Evolutionary conservation across 2,888 invertebrate genomes (phyloP), one percentile per base, ranked within the genome.

Genomic region (Apotomis capreana): DNA sequence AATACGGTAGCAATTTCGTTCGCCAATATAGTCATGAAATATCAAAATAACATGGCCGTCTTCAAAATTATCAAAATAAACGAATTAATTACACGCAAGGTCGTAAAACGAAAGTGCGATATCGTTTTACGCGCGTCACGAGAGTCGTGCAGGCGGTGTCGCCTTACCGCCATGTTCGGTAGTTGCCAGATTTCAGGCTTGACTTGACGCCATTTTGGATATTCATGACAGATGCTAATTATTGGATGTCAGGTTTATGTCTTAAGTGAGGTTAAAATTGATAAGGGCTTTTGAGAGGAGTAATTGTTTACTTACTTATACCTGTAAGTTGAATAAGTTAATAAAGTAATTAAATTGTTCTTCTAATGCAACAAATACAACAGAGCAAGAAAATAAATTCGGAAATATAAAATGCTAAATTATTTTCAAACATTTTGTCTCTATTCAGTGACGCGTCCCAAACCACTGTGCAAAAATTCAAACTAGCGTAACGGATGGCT

Each of bases 141-240:
- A 74, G 67, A 68, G 76, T 73, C 78, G 80, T 82, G 83, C 78
- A 78, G 58, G 67, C 12, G 57, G 76, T 81, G 80, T 84, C 80
- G 68, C 71, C 79, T 85, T 82, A 77, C 84, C 68, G 62, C 70
- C 73, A 55, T 73, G 68, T 70, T 69, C 73, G 70, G 70, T 73
- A 80, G 75, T 76, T 74, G 69, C 74, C 72, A 76, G 75, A 74
- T 76, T 77, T 76, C 70, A 76, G 75, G 76, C 77, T 68, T 74
- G 74, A 73, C 76, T 75, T 68, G 55, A 62, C 70, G 58, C 46
- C 51, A 67, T 49, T 74, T 70, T 57, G 58, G 72, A 72, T 69
- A 68, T 69, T 72, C 68, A 51, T 74, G 74, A 74, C 69, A 74
- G 72, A 65, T 69, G 72, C 60, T 59, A 72, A 74, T 65, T 70